phyloP scores from a whole-genome alignment of 1,140 invertebrate genomes.

The Helicoverpa armigera region DNA sequence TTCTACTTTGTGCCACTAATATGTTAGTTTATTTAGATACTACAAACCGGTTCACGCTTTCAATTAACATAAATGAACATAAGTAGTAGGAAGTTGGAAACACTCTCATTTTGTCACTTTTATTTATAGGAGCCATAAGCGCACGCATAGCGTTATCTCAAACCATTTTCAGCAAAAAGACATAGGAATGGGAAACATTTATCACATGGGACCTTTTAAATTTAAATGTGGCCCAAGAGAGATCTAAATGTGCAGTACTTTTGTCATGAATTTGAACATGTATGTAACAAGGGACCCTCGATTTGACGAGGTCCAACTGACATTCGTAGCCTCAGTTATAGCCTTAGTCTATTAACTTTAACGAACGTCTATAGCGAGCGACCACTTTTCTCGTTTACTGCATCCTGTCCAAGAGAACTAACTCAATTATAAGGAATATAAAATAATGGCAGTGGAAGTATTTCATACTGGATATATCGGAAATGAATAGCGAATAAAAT shows the following conservation, averaged over 20 bases:
- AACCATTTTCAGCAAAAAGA: slow-evolving; percentile 7
- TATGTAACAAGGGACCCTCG: slow-evolving; percentile 9
- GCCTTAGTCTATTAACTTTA: slow-evolving; percentile 48
- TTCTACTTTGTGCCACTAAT: neutral
- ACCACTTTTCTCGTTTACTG: slow-evolving; percentile 59
- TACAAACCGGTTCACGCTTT: neutral
- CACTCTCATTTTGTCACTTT: neutral
- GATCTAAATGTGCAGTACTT: neutral
- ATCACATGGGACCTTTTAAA: slow-evolving; percentile 33
- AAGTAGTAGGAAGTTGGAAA: neutral
- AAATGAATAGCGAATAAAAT: slow-evolving; percentile 7
- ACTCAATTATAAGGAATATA: slow-evolving; percentile 56
- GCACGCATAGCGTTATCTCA: neutral
- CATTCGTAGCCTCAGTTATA: slow-evolving; percentile 4
- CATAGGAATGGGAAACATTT: slow-evolving; percentile 6
- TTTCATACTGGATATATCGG: slow-evolving; percentile 9
- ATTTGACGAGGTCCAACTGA: slow-evolving; percentile 18
- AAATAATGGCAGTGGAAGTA: slow-evolving; percentile 44
- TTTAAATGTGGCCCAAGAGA: slow-evolving; percentile 5
- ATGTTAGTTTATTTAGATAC: neutral
- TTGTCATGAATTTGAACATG: slow-evolving; percentile 5
- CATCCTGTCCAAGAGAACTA: slow-evolving; percentile 55
- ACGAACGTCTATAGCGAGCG: slow-evolving; percentile 44
- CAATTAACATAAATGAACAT: neutral
- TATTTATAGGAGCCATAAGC: neutral